A percentile compares a stretch with the other conserved stretches of the same genome.
Conservation (phyloP, 1,140 invertebrate species). For the Hycleus phaleratus region DNA sequence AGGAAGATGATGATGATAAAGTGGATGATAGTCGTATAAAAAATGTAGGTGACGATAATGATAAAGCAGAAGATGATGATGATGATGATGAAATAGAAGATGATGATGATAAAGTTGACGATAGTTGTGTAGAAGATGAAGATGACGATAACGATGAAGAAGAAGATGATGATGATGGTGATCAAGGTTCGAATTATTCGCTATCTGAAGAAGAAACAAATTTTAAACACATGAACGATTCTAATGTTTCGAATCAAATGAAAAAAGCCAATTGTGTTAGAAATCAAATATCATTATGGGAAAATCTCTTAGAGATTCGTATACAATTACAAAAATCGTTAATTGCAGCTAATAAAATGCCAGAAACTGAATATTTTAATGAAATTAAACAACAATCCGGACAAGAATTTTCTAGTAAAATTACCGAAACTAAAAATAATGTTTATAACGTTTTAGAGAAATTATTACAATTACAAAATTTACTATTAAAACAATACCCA, state of each 20-base stretch:
- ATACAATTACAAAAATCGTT: slow-evolving; percentile 80
- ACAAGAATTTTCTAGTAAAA: slow-evolving; percentile 46
- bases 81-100: slow-evolving; percentile 15
- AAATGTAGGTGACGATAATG: slow-evolving; percentile 3
- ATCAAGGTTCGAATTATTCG: slow-evolving; percentile 24
- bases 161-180: slow-evolving; percentile 22
- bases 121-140: slow-evolving; percentile 16
- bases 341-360: slow-evolving; percentile 66
- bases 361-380: slow-evolving; percentile 50
- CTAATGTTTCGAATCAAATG: slow-evolving; percentile 53
- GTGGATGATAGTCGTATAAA: slow-evolving; percentile 14
- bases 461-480: slow-evolving; percentile 53
- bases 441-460: slow-evolving; percentile 55
- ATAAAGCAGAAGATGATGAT: background rate
- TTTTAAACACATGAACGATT: slow-evolving; percentile 49
- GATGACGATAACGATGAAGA: slow-evolving; percentile 10
- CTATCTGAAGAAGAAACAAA: slow-evolving; percentile 36
- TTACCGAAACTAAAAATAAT: slow-evolving; percentile 46
- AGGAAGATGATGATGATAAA: slow-evolving; percentile 5
- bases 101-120: slow-evolving; percentile 26
- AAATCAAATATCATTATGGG: slow-evolving; percentile 74
- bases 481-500: slow-evolving; percentile 54
- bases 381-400: slow-evolving; percentile 43
- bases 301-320: slow-evolving; percentile 70
- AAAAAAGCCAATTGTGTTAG: slow-evolving; percentile 70